Evolutionary conservation across 1,140 invertebrate species (phyloP).

Genomic region (Scaptomyza hsui): DNA sequence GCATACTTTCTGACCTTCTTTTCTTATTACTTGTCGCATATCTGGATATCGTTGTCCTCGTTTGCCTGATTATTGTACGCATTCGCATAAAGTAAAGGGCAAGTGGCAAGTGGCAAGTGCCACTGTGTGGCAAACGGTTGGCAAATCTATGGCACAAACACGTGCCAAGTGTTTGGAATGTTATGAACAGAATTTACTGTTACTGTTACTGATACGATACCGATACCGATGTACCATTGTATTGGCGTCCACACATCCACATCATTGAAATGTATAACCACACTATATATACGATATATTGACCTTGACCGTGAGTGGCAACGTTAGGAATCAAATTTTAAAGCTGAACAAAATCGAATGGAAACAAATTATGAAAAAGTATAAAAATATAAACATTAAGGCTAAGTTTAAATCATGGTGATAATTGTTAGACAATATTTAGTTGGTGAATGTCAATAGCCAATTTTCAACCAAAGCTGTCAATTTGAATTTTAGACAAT

Average conservation of each 20-base stretch:
- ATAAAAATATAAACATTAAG: no score
- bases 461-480: no score
- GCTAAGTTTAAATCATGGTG: no score
- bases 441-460: no score
- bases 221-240: background rate
- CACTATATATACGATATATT: background rate
- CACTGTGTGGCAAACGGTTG: conserved; percentile 14
- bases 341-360: background rate
- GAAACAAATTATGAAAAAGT: background rate
- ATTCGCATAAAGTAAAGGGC: conserved; percentile 19
- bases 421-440: no score
- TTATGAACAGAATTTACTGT: conserved; percentile 42
- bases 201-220: no score
- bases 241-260: conserved; percentile 37
- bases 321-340: background rate
- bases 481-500: no score
- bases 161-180: conserved; percentile 41
- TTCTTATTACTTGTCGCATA: conserved; percentile 35
- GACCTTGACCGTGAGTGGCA: background rate
- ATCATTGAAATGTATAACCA: conserved; percentile 31
- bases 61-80: conserved; percentile 21
- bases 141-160: conserved; percentile 34
- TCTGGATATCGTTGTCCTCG: conserved; percentile 35
- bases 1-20: conserved; percentile 24
- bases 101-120: conserved; percentile 19